Evolutionary conservation across 2,113 vertebrate genomes (phyloP).

Genomic region (Onychostoma macrolepis): DNA sequence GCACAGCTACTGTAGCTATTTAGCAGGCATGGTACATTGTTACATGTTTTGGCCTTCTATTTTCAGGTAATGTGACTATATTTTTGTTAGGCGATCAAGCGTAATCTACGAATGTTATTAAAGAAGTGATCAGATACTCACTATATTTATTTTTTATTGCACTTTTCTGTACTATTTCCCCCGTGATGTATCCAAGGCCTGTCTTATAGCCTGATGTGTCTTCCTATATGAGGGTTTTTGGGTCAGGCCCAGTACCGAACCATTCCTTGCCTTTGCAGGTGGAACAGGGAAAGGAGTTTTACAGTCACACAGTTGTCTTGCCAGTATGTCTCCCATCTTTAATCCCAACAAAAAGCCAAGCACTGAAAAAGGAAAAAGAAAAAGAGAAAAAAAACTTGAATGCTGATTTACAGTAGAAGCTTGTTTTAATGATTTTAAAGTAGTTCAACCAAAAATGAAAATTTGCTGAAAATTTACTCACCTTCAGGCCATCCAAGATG

Average conservation of each 20-base stretch:
- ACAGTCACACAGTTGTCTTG: neutral
- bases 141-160: constrained; percentile 74
- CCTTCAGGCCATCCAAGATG: no score
- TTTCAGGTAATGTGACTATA: constrained; percentile 60
- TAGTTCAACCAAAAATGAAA: neutral
- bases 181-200: constrained; percentile 48
- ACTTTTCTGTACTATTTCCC: constrained; percentile 67
- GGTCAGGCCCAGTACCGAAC: constrained; percentile 39
- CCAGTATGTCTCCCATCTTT: constrained; percentile 3
- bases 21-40: constrained; percentile 70
- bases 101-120: constrained; percentile 68
- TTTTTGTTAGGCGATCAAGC: constrained; percentile 55
- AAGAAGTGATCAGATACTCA: constrained; percentile 66
- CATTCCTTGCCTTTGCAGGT: constrained; percentile 20
- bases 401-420: no score
- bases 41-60: constrained; percentile 75
- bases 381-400: no score
- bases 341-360: neutral
- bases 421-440: no score
- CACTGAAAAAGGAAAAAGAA: neutral
- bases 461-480: neutral
- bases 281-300: constrained; percentile 3
- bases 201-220: constrained; percentile 57
- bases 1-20: constrained; percentile 49
- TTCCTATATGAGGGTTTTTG: constrained; percentile 60